Base-by-base conservation (phyloP, 1,140 invertebrate genomes). In the Pemphigus obesinymphae region DNA sequence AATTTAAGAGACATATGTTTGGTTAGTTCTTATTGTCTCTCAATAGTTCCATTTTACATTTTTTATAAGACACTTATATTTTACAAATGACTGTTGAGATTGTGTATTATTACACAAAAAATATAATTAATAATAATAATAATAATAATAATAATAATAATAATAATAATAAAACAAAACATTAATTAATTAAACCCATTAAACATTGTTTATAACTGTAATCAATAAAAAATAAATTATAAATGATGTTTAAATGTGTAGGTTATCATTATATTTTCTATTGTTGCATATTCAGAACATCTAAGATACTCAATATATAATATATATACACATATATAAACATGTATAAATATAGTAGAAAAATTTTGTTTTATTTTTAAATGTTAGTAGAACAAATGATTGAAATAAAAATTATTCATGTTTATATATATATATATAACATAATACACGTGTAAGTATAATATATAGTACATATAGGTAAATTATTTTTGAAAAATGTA, bases 1-100 rank as follows among this genome's bases (percentile, higher is more conserved):
- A 73, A 50, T 73, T 73, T 31, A 73, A 73, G 43, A 50, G 70
- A 73, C 70, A 73, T n/a, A n/a, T 48, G 43, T 72, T 31, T 72
- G 26, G 26, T 73, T 73, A 73, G 70, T 50, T 73, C 26, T 45
- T 48, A 72, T 8, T 50, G 48, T 1, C 70, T 45, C 37, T 70
- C 40, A 20, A 50, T 31, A 48, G 43, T 73, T 45, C 68, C 70
- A 50, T 48, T 73, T 73, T 31, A 50, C 43, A 73, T 31, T 48
- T 50, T 10, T 73, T 50, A 70, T n/a, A 72, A 72, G 26, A 50
- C 43, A 50, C 43, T 73, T 31, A 48, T 50, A 48, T 73, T 50
- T 31, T 73, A 73, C 29, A 73, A 2, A 73, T 73, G 17, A 73
- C 23, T 45, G 15, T 73, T 73, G 70, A 73, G 70, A 50, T 73